Percentiles rank a stretch among this genome's conserved stretches.
Conservation (phyloP, 2,888 invertebrate species). For the Latrodectus elegans region DNA sequence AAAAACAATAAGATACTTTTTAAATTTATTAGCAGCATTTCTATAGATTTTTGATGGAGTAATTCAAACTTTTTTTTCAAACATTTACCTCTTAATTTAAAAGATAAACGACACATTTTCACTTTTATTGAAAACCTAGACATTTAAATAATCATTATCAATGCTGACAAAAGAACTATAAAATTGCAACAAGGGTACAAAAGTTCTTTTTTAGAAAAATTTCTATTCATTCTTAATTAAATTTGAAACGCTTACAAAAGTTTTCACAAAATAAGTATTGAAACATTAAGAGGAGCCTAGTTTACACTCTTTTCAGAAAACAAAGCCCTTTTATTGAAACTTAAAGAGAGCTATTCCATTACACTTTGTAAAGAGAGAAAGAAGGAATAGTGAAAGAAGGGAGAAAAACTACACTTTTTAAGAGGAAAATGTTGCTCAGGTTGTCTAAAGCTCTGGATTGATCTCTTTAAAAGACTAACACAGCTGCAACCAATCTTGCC, state of each 20-base stretch:
- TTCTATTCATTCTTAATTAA: slow-evolving; percentile 26
- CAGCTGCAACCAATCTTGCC: slow-evolving; percentile 55
- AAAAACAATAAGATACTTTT: no score
- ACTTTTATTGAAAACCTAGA: not conserved
- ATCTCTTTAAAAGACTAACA: slow-evolving; percentile 32
- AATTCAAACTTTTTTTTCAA: not conserved
- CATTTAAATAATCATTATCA: not conserved
- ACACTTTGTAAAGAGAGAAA: slow-evolving; percentile 34
- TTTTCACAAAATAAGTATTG: not conserved
- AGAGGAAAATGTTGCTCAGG: slow-evolving; percentile 5
- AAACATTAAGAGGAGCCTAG: not conserved
- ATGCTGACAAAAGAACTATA: not conserved
- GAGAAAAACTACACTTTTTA: no score
- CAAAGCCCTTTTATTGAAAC: slow-evolving; percentile 10
- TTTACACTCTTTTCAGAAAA: not conserved
- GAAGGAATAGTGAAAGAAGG: slow-evolving; percentile 9
- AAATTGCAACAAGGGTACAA: not conserved
- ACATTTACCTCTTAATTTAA: not conserved
- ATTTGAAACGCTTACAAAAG: not conserved
- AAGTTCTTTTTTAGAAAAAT: not conserved
- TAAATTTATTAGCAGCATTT: not conserved
- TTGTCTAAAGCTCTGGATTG: slow-evolving; percentile 35
- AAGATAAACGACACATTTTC: not conserved
- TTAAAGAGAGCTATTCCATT: slow-evolving; percentile 51
- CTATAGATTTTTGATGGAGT: not conserved